These are phyloP conservation scores for Esox niger DNA, from an alignment of 2,113 vertebrate genomes.

Conservation along the genomic window DNA sequence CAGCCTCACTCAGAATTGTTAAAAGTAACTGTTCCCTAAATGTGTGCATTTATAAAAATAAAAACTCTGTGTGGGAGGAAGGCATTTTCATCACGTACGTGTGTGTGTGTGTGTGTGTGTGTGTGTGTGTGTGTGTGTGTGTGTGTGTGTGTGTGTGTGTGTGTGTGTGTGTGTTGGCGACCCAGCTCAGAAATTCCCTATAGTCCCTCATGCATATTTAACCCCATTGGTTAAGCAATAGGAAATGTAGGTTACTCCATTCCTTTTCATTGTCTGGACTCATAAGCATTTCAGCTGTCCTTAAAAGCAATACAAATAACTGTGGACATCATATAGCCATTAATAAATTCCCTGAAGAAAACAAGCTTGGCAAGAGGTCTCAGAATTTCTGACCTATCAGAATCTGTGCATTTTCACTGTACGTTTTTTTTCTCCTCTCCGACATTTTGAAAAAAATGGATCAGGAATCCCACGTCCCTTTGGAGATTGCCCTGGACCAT, in stretches of 20 bases:
- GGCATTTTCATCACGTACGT: neutral
- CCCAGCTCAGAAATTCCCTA: constrained; percentile 28
- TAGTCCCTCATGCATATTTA: constrained; percentile 51
- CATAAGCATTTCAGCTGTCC: constrained; percentile 51
- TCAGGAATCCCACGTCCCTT: neutral
- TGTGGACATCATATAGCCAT: constrained; percentile 51
- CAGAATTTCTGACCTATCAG: constrained; percentile 46
- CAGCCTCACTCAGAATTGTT: constrained; percentile 4
- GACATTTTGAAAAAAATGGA: neutral
- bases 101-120: constrained; percentile 16
- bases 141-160: constrained; percentile 17
- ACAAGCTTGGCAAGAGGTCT: constrained; percentile 34
- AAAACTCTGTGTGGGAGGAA: neutral
- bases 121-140: neutral
- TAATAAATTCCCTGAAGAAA: constrained; percentile 58
- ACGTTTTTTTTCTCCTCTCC: neutral
- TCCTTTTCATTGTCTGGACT: constrained; percentile 46
- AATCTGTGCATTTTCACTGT: too few species aligned
- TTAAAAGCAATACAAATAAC: constrained; percentile 59
- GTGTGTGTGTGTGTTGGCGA: constrained; percentile 15
- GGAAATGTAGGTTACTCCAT: constrained; percentile 40
- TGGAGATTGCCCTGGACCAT: neutral
- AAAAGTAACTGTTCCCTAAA: neutral
- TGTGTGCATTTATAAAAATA: neutral
- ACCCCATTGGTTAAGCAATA: constrained; percentile 46